Conservation (phyloP, 2,797 vertebrate genomes). For the Pangasius krempfi region DNA sequence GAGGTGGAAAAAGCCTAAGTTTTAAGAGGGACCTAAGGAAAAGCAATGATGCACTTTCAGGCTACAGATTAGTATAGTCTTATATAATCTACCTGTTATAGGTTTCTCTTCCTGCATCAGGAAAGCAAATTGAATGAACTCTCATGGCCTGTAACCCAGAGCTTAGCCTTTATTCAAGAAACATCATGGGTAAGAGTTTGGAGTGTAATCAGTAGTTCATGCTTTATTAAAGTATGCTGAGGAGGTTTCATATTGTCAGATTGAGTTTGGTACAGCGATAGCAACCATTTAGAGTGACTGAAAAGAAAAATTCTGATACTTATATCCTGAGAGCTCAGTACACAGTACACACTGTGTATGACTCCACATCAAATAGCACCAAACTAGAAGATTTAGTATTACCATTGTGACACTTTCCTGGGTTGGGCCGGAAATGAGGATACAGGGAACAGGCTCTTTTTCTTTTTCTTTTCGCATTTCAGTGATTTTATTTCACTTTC, state of each 20-base stretch:
- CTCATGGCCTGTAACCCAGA: not conserved
- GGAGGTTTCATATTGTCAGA: conserved; percentile 12
- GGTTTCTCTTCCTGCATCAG: not conserved
- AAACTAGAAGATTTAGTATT: conserved; percentile 14
- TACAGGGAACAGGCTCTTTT: no score
- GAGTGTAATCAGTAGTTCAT: not conserved
- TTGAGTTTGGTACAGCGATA: not conserved
- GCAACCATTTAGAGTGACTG: not conserved
- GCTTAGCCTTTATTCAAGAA: not conserved
- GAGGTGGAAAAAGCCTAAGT: conserved; percentile 16
- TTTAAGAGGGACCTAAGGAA: conserved; percentile 19
- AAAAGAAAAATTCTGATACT: not conserved
- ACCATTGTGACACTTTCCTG: no score
- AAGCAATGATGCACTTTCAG: not conserved
- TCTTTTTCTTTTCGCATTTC: no score
- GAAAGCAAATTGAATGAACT: not conserved
- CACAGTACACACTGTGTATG: not conserved
- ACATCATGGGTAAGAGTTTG: not conserved
- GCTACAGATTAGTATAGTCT: conserved; percentile 8
- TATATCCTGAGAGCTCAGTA: not conserved
- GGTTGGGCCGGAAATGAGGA: no score
- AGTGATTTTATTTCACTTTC: no score
- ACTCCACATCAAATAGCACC: not conserved
- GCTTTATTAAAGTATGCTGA: conserved; percentile 30
- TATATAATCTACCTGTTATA: not conserved